A percentile compares a stretch with the other conserved stretches of the same genome.
Evolutionary conservation across 1,140 invertebrate species (phyloP).

Genomic region (Sipha flava): DNA sequence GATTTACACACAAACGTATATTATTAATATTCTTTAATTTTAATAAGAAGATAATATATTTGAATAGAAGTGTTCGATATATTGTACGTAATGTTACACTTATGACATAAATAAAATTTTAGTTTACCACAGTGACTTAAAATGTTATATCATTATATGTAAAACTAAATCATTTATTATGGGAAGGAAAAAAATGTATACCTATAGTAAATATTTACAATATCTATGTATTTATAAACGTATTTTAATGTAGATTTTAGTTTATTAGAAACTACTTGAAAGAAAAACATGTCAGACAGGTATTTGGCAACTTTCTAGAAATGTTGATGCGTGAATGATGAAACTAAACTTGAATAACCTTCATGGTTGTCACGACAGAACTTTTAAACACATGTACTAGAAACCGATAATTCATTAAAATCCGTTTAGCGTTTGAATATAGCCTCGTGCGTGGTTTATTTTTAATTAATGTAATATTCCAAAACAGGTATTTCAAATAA

Average conservation of each 20-base stretch:
- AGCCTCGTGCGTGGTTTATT: not conserved
- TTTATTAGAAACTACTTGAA: not conserved
- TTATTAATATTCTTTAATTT: no score
- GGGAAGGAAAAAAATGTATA: no score
- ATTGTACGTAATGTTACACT: no score
- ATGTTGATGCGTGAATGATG: not conserved
- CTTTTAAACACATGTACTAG: not conserved
- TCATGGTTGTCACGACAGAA: not conserved
- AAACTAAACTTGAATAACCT: not conserved
- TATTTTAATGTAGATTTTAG: not conserved
- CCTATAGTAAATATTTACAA: no score
- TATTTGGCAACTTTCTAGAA: constrained; percentile 6
- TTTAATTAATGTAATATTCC: not conserved
- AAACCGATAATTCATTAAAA: not conserved
- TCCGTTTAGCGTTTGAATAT: not conserved
- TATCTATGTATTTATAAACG: not conserved
- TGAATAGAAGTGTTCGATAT: no score
- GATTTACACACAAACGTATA: no score
- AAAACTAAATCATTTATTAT: no score
- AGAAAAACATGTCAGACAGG: not conserved
- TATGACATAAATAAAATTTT: no score
- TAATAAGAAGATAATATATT: no score
- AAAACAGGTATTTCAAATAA: not conserved
- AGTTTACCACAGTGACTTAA: no score
- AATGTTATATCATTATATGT: no score